phyloP scores from a whole-genome alignment of 2,113 vertebrate genomes.

The Percina caprodes region DNA sequence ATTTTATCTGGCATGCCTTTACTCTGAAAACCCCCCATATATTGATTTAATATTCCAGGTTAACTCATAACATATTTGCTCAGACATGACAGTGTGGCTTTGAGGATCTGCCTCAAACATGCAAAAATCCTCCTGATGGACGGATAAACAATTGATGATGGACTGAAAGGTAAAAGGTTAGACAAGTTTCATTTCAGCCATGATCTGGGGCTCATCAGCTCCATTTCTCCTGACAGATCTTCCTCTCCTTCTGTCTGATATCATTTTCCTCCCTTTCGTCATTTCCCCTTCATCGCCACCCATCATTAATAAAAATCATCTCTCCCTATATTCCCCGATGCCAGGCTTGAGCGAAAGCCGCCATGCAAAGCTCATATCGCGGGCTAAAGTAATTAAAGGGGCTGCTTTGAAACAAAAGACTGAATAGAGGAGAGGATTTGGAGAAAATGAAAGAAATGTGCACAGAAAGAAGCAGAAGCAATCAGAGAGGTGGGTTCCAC shows the following conservation, averaged over 20 bases:
- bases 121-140: conserved; percentile 44
- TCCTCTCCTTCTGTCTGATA: conserved; percentile 70
- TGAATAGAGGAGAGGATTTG: conserved; percentile 50
- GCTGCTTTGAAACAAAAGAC: conserved; percentile 75
- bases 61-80: background rate
- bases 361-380: conserved; percentile 65
- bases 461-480: conserved; percentile 54
- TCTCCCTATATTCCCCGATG: conserved; percentile 62
- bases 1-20: background rate
- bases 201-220: conserved; percentile 66
- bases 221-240: conserved; percentile 65
- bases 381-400: conserved; percentile 76
- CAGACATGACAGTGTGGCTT: background rate
- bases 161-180: conserved; percentile 56
- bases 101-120: conserved; percentile 1
- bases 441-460: conserved; percentile 70
- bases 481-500: conserved; percentile 71
- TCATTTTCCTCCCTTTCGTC: conserved; percentile 66
- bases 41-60: background rate
- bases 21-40: background rate
- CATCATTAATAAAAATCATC: conserved; percentile 83
- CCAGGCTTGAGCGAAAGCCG: conserved; percentile 65
- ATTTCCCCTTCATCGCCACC: conserved; percentile 61
- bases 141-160: conserved; percentile 47
- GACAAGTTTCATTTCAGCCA: conserved; percentile 61